Conservation (phyloP, 2,888 invertebrate genomes). For the Syrphus vitripennis region DNA sequence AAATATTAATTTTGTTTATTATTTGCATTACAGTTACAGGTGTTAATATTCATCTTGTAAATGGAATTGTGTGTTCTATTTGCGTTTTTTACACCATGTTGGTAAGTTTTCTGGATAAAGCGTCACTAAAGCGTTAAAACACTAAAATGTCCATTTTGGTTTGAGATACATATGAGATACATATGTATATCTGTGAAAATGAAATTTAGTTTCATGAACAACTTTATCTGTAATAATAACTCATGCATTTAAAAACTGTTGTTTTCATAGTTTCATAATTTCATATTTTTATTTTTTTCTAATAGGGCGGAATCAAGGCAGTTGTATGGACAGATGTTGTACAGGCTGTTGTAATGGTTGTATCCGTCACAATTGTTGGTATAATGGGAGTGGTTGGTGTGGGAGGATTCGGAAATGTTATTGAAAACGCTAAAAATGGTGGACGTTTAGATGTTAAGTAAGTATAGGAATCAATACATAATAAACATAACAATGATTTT, state of each 20-base stretch:
- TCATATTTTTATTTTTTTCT: neutral
- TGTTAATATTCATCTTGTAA: constrained; percentile 81
- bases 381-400: constrained; percentile 76
- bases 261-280: neutral
- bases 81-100: constrained; percentile 83
- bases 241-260: neutral
- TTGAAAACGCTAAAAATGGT: constrained; percentile 74
- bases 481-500: too few relatives aligned
- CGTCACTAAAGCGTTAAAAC: too few relatives aligned
- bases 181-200: too few relatives aligned
- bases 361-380: constrained; percentile 75
- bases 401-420: constrained; percentile 76
- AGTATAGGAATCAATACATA: neutral
- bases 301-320: constrained; percentile 79
- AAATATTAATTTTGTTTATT: neutral
- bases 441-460: constrained; percentile 74
- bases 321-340: constrained; percentile 81
- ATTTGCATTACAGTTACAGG: constrained; percentile 81
- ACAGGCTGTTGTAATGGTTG: constrained; percentile 77
- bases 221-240: too few relatives aligned
- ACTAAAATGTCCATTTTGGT: too few relatives aligned
- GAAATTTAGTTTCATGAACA: too few relatives aligned
- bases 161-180: too few relatives aligned
- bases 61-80: constrained; percentile 81
- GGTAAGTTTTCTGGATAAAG: constrained; percentile 80